Conservation (phyloP, 2,797 vertebrate genomes). For the Liparis tanakae region DNA sequence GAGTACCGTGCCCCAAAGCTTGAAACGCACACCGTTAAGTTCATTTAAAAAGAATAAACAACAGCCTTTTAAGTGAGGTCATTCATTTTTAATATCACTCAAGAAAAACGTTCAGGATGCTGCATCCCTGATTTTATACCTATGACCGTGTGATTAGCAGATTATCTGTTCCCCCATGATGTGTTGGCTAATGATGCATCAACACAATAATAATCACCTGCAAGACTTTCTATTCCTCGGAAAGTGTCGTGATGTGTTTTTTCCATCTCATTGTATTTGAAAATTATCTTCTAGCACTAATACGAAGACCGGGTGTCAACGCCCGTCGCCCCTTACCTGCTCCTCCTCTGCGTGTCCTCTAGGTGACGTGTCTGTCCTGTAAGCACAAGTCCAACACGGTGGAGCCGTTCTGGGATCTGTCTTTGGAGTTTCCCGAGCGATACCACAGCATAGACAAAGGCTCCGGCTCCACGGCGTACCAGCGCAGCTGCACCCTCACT, state of each 20-base stretch:
- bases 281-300: neutral
- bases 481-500: slow-evolving; percentile 93
- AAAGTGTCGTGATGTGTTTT: no score
- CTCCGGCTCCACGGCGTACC: slow-evolving; percentile 83
- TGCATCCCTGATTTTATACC: neutral
- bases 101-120: neutral
- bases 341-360: neutral
- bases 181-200: neutral
- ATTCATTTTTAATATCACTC: neutral
- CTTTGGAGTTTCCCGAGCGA: slow-evolving; percentile 96
- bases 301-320: neutral
- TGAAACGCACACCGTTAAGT: neutral
- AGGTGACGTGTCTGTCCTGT: slow-evolving; percentile 98
- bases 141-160: no score
- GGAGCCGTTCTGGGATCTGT: slow-evolving; percentile 99
- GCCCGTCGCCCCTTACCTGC: neutral
- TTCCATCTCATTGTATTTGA: neutral
- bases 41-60: neutral
- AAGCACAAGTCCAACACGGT: slow-evolving; percentile 98
- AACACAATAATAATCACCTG: neutral
- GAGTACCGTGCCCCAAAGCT: neutral
- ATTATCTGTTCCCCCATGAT: neutral
- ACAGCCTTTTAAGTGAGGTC: neutral
- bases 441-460: slow-evolving; percentile 93
- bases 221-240: neutral